Conservation (phyloP, 2,797 vertebrate genomes). For the Harpagifer antarcticus region DNA sequence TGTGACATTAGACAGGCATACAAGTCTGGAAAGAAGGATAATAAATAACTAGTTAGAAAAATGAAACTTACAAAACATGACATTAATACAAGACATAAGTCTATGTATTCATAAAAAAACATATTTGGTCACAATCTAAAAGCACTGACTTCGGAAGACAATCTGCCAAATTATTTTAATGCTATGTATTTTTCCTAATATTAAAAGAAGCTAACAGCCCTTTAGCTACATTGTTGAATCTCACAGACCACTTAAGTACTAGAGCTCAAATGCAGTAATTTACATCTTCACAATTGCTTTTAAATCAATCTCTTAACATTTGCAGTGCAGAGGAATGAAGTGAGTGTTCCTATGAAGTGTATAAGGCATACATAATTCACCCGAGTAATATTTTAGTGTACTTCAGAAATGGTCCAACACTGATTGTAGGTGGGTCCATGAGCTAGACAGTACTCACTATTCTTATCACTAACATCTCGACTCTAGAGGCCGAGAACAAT, state of each 20-base stretch:
- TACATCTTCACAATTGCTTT: constrained; percentile 39
- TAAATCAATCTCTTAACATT: constrained; percentile 29
- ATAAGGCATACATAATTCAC: constrained; percentile 60
- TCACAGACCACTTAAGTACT: constrained; percentile 17
- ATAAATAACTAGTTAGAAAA: constrained; percentile 71
- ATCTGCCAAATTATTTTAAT: constrained; percentile 20
- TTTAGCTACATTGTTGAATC: constrained; percentile 40
- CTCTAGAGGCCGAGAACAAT: constrained; percentile 38
- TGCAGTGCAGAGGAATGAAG: constrained; percentile 46
- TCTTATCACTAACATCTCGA: constrained; percentile 42
- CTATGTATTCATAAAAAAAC: constrained; percentile 12
- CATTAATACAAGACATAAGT: constrained; percentile 49
- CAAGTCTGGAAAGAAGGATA: constrained; percentile 41
- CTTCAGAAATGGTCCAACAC: constrained; percentile 47
- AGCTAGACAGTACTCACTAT: constrained; percentile 36
- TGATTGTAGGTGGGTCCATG: constrained; percentile 51
- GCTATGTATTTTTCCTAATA: constrained; percentile 6
- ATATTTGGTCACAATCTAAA: constrained; percentile 68
- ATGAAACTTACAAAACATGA: constrained; percentile 56
- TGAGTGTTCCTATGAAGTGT: constrained; percentile 51
- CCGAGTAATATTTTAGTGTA: constrained; percentile 51
- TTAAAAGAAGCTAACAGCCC: constrained; percentile 44
- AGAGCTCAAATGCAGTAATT: constrained; percentile 22
- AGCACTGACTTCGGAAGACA: constrained; percentile 26
- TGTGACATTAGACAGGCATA: constrained; percentile 48